A percentile compares a stretch with the other conserved stretches of the same genome.
Conservation (phyloP, 2,797 vertebrate species). For the Eutrigla gurnardus region DNA sequence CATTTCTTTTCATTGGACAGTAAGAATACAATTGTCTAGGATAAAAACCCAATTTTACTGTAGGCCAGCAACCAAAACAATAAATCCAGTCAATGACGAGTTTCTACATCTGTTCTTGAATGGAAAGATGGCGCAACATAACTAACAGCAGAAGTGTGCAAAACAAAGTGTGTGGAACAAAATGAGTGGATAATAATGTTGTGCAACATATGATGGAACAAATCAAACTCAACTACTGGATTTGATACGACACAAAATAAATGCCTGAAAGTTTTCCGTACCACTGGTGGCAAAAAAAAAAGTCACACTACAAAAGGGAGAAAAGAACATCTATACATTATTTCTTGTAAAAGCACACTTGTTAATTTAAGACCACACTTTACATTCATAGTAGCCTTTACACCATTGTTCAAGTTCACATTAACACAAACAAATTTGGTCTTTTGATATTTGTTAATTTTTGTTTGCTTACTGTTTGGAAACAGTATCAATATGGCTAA, state of each 20-base stretch:
- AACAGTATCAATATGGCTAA: conserved; percentile 69
- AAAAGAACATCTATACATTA: conserved; percentile 34
- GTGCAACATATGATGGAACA: neutral
- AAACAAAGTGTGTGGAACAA: conserved; percentile 13
- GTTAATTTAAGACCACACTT: conserved; percentile 41
- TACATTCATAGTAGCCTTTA: conserved; percentile 63
- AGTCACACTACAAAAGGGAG: conserved; percentile 11
- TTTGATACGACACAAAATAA: conserved; percentile 44
- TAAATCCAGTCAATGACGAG: conserved; percentile 16
- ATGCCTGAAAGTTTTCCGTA: conserved; percentile 30
- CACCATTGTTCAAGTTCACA: conserved; percentile 35
- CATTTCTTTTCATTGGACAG: conserved; percentile 31
- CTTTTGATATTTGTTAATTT: conserved; percentile 40
- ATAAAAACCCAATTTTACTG: conserved; percentile 20
- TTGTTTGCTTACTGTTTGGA: conserved; percentile 23
- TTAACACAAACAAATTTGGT: conserved; percentile 36
- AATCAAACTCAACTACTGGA: conserved; percentile 41
- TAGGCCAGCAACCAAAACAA: conserved; percentile 22
- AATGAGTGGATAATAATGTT: conserved; percentile 24
- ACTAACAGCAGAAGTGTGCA: conserved; percentile 22
- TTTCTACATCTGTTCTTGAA: conserved; percentile 22
- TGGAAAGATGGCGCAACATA: conserved; percentile 23
- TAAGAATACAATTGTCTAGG: conserved; percentile 20
- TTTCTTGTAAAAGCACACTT: conserved; percentile 48
- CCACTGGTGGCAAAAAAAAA: conserved; percentile 17